These are phyloP conservation scores for Sciurus niger DNA, from an alignment of 2,113 vertebrate species.

Conservation along the genomic window DNA sequence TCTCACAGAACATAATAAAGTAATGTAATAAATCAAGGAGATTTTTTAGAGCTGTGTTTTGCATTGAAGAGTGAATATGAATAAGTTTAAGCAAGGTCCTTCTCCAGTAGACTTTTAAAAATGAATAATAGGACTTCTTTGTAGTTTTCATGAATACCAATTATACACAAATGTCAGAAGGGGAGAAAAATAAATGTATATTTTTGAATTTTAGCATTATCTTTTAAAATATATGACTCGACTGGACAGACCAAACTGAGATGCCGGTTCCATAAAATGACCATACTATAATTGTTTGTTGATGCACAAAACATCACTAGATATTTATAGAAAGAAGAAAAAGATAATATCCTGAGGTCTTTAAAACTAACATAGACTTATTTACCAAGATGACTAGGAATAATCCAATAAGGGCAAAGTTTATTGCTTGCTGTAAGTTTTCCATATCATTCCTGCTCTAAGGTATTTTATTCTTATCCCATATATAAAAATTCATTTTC, in stretches of 20 bases:
- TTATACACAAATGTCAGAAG: background rate
- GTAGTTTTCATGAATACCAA: slow-evolving; percentile 48
- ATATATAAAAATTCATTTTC: slow-evolving; percentile 20
- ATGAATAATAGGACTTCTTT: slow-evolving; percentile 42
- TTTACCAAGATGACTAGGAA: slow-evolving; percentile 23
- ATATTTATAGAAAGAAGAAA: background rate
- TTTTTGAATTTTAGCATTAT: slow-evolving; percentile 57
- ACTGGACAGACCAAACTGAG: background rate
- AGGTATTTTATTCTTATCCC: slow-evolving; percentile 19
- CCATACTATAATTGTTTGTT: background rate
- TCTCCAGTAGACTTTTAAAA: slow-evolving; percentile 36
- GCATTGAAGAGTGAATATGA: slow-evolving; percentile 73
- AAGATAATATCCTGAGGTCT: background rate
- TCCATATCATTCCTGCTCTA: background rate
- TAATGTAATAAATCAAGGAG: slow-evolving; percentile 79
- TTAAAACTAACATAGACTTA: slow-evolving; percentile 31
- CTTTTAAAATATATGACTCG: slow-evolving; percentile 45
- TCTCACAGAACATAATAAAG: slow-evolving; percentile 65
- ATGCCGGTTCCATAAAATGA: background rate
- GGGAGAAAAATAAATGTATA: background rate
- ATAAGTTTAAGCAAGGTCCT: slow-evolving; percentile 46
- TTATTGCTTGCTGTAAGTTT: background rate
- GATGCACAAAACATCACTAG: background rate
- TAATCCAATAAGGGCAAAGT: background rate
- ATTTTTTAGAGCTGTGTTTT: slow-evolving; percentile 75